phyloP scores from a whole-genome alignment of 1,140 invertebrate species.

The Drosophila ficusphila region DNA sequence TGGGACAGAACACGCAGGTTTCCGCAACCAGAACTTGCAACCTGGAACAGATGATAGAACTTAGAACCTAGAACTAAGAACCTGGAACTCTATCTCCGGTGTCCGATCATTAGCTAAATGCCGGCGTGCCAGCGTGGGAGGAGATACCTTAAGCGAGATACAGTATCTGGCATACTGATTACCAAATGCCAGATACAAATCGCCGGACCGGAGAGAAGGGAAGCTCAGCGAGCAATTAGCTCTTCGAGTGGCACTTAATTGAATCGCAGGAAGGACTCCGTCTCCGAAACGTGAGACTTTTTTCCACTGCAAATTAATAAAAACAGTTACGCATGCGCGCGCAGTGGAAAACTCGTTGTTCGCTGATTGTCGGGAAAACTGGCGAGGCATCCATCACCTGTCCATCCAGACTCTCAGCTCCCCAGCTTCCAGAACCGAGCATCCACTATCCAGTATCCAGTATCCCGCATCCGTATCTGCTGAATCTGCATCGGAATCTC shows the following conservation, averaged over 20 bases:
- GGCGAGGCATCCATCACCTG: conserved; percentile 54
- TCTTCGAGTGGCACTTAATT: conserved; percentile 51
- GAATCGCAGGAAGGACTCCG: conserved; percentile 41
- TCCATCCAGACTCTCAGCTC: conserved; percentile 2
- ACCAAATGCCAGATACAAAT: conserved; percentile 27
- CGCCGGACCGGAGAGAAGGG: conserved; percentile 19
- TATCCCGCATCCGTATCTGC: conserved; percentile 7
- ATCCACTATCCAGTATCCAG: not conserved
- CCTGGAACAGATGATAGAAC: no score
- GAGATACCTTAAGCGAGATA: conserved; percentile 48
- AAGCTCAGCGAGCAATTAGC: conserved; percentile 64
- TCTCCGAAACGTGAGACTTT: conserved; percentile 43
- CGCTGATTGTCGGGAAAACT: conserved; percentile 34
- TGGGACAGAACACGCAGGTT: conserved; percentile 63
- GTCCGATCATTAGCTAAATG: conserved; percentile 71
- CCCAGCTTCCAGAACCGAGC: no score
- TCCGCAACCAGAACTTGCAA: conserved; percentile 2
- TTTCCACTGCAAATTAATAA: conserved; percentile 67
- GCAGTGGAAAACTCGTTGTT: conserved; percentile 57
- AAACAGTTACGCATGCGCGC: conserved; percentile 78
- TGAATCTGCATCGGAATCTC: conserved; percentile 50
- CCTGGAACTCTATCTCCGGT: conserved; percentile 57
- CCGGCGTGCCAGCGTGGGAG: conserved; percentile 56
- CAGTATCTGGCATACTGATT: no score
- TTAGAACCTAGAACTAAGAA: not conserved